Percentiles rank a stretch among this genome's conserved stretches.
These are phyloP conservation scores for Eira barbara DNA, from an alignment of 2,113 vertebrate genomes.

Conservation along the genomic window DNA sequence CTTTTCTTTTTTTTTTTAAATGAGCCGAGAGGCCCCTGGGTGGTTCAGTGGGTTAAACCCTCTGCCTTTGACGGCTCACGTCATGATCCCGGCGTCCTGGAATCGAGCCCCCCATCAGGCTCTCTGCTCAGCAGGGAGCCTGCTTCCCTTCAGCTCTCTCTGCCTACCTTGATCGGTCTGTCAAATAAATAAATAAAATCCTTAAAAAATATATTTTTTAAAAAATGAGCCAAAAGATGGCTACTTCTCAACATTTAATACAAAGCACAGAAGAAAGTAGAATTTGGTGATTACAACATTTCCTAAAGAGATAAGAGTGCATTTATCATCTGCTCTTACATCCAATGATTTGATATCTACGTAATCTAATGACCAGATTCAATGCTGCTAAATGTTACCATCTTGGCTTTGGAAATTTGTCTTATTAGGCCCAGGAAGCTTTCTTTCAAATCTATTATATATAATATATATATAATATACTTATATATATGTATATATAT, in stretches of 20 bases:
- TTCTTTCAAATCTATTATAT: background rate
- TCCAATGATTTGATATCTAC: background rate
- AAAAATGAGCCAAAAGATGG: background rate
- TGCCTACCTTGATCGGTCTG: no score
- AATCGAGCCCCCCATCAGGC: accelerated
- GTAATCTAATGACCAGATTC: background rate
- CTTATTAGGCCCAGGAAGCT: background rate
- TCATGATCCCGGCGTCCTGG: no score
- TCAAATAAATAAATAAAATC: no score
- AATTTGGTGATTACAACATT: background rate
- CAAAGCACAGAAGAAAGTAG: background rate
- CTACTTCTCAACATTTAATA: background rate
- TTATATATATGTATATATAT: background rate
- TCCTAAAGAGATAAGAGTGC: background rate
- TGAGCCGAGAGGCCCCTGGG: no score
- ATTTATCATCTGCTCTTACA: background rate
- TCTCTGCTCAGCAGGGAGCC: no score
- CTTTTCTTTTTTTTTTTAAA: no score
- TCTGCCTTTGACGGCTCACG: no score
- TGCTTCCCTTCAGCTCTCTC: no score
- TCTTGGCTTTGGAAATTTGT: background rate
- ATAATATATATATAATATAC: background rate
- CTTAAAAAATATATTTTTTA: background rate
- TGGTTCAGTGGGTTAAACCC: no score
- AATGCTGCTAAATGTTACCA: background rate